Percentiles rank a stretch among this genome's conserved stretches.
phyloP scores from a whole-genome alignment of 37 sponge, comb jelly and placozoan species.

The Mnemiopsis leidyi region DNA sequence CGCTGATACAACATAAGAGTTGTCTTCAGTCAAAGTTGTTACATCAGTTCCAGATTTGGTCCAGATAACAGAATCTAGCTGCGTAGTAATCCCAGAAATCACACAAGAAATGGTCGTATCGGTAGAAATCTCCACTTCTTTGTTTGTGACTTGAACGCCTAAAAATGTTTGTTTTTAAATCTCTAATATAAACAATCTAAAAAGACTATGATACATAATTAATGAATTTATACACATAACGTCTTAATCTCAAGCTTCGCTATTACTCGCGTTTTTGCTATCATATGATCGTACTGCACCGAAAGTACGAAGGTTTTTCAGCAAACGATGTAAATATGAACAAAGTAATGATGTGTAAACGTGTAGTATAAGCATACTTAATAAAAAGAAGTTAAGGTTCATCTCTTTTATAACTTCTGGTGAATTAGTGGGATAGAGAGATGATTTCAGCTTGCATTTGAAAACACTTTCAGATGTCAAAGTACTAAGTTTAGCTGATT shows the following conservation, averaged over 20 bases:
- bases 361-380: no score
- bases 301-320: no score
- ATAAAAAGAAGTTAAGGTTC: neutral
- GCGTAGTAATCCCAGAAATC: neutral
- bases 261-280: no score
- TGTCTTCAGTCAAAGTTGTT: neutral
- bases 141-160: neutral
- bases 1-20: neutral
- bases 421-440: neutral
- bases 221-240: no score
- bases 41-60: neutral
- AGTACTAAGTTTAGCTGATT: neutral
- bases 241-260: no score
- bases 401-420: neutral
- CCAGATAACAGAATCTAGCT: neutral
- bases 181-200: no score
- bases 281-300: no score
- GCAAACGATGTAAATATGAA: no score
- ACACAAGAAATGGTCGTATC: neutral
- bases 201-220: no score
- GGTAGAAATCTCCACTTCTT: neutral
- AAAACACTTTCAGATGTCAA: neutral
- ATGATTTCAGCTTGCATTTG: neutral
- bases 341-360: no score
- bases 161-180: no score